Conservation (phyloP, 2,888 invertebrate genomes). For the Athripsodes cinereus region DNA sequence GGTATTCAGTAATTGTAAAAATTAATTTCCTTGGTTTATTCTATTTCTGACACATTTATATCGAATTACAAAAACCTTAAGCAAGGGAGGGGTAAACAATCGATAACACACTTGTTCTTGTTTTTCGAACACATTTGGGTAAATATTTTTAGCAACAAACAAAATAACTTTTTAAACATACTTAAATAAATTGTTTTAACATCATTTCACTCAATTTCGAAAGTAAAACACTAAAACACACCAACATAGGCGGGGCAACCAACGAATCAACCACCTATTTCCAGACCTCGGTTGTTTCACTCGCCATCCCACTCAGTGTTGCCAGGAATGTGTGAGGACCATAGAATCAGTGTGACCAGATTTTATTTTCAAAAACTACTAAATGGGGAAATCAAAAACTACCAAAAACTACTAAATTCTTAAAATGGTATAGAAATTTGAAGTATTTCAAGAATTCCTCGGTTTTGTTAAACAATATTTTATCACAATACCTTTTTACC, state of each 20-base stretch:
- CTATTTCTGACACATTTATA: not conserved
- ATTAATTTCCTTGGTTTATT: no score
- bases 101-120: constrained; percentile 4
- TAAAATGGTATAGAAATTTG: no score
- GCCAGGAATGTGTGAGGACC: no score
- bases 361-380: no score
- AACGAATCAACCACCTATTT: not conserved
- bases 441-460: no score
- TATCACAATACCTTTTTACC: no score
- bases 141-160: not conserved
- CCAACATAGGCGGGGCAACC: not conserved
- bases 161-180: not conserved
- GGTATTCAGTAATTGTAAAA: no score
- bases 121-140: not conserved
- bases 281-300: not conserved
- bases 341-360: no score
- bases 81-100: constrained; percentile 24
- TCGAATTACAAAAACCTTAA: not conserved
- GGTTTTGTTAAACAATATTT: no score
- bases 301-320: no score
- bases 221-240: not conserved
- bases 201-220: constrained; percentile 16
- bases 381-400: no score
- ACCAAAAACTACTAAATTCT: no score
- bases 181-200: constrained; percentile 1